phyloP scores from a whole-genome alignment of 1,140 invertebrate species.

The Drosophila sp. region DNA sequence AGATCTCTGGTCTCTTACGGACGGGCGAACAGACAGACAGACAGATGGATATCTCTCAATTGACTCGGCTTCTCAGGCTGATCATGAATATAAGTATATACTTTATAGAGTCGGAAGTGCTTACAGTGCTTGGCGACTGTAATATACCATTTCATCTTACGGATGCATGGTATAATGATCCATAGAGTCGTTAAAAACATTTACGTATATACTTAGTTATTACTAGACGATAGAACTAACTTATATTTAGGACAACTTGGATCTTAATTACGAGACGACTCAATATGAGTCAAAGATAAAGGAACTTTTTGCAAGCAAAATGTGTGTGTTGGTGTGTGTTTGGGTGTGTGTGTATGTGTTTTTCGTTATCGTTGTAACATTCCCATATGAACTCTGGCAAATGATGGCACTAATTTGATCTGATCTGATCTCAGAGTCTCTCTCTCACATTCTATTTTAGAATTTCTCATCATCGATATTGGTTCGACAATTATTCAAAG shows the following conservation, averaged over 20 bases:
- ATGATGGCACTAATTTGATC: conserved; percentile 58
- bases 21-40: too few relatives aligned
- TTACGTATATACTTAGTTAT: not conserved
- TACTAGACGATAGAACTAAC: conserved; percentile 34
- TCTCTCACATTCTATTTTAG: conserved; percentile 33
- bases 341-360: not conserved
- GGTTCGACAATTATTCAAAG: conserved; percentile 83
- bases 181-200: conserved; percentile 1
- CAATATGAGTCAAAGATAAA: conserved; percentile 71
- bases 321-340: not conserved
- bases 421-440: conserved; percentile 3
- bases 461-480: conserved; percentile 82
- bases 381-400: conserved; percentile 54
- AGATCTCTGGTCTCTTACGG: too few relatives aligned
- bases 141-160: too few relatives aligned
- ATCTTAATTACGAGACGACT: conserved; percentile 53
- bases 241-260: conserved; percentile 39
- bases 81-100: too few relatives aligned
- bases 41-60: too few relatives aligned
- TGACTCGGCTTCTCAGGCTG: too few relatives aligned
- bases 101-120: too few relatives aligned
- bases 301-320: conserved; percentile 71
- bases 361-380: conserved; percentile 51
- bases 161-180: too few relatives aligned
- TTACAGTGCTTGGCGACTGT: too few relatives aligned